These are phyloP conservation scores for Elachura formosa DNA, from an alignment of 2,113 vertebrate species.

Conservation along the genomic window DNA sequence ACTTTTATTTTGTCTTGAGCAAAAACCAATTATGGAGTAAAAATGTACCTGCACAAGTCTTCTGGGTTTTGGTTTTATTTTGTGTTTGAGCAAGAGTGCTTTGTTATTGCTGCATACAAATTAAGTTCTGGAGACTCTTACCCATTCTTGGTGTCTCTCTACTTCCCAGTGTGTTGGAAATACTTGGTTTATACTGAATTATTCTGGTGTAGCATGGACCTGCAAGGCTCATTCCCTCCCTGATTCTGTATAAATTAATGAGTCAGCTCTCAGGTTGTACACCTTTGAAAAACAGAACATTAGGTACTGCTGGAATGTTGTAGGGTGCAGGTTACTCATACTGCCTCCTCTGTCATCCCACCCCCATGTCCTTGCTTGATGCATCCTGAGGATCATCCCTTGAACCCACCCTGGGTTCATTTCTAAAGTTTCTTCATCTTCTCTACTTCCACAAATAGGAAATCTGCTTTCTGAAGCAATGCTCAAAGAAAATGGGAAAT, in stretches of 20 bases:
- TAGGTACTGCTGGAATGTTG: background rate
- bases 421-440: background rate
- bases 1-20: background rate
- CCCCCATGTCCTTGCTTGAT: background rate
- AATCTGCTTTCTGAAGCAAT: slow-evolving; percentile 11
- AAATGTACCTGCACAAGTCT: background rate
- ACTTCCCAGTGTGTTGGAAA: background rate
- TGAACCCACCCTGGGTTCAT: background rate
- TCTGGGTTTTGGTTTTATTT: background rate
- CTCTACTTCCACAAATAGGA: background rate
- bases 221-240: background rate
- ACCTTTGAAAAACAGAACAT: background rate
- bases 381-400: background rate
- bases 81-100: background rate
- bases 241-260: background rate
- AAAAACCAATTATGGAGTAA: background rate
- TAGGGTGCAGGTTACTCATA: background rate
- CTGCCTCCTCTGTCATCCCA: background rate
- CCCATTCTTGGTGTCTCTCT: background rate
- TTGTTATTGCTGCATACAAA: background rate
- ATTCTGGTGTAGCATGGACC: background rate
- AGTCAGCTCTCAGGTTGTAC: background rate
- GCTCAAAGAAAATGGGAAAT: slow-evolving; percentile 25
- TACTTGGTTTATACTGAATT: background rate
- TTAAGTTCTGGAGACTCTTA: background rate